Percentiles rank a stretch among this genome's conserved stretches.
Conservation (phyloP, 2,888 invertebrate genomes). For the Caenorhabditis plicata region DNA sequence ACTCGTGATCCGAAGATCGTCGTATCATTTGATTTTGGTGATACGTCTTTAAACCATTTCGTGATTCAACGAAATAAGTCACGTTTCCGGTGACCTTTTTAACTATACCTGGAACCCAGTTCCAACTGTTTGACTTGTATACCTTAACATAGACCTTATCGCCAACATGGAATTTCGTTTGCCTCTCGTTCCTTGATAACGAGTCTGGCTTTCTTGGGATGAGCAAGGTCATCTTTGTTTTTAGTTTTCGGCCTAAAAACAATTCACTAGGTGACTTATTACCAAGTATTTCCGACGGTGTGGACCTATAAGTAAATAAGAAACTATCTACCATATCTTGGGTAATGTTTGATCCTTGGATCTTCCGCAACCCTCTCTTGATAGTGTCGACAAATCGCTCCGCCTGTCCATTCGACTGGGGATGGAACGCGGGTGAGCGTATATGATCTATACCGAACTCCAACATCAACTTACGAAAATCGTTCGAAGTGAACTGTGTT, state of each 20-base stretch:
- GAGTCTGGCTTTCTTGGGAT: too few species aligned
- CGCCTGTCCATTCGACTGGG: conserved; percentile 43
- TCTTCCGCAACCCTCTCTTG: neutral
- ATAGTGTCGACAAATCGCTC: conserved; percentile 33
- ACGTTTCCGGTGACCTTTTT: too few species aligned
- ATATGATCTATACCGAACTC: conserved; percentile 14
- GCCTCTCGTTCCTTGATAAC: too few species aligned
- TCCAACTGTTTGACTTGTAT: too few species aligned
- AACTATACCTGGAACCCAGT: too few species aligned
- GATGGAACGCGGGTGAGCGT: conserved; percentile 36
- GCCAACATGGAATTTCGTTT: too few species aligned
- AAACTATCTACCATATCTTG: neutral
- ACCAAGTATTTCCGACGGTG: neutral
- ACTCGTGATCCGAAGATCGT: too few species aligned
- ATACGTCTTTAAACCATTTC: too few species aligned
- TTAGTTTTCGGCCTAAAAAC: neutral
- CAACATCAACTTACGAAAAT: conserved; percentile 24
- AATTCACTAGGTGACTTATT: neutral
- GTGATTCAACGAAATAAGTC: too few species aligned
- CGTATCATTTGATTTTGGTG: too few species aligned
- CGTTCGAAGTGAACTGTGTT: conserved; percentile 26
- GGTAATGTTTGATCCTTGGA: neutral
- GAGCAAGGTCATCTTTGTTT: neutral
- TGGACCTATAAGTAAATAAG: neutral
- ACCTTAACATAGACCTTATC: too few species aligned